Evolutionary conservation across 2,888 invertebrate species (phyloP), one percentile per base, ranked within the genome.

Genomic region (Sycophila texana): DNA sequence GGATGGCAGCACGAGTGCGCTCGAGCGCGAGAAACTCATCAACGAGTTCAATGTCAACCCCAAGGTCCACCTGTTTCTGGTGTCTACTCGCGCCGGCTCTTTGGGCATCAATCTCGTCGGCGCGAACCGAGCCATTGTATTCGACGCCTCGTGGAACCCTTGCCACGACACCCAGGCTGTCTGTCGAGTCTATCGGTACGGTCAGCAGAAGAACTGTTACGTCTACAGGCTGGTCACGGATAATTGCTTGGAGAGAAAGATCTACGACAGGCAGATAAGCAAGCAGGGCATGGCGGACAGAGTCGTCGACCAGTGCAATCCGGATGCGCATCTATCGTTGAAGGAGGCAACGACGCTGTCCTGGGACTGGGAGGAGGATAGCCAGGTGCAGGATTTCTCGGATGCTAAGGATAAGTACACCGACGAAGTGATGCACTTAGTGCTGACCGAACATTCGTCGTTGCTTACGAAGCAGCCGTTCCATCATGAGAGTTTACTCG

Each of bases 121-220:
- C 18, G 99, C 99, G 0, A 99, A 99, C 91, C 93, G 99, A 51
- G 99, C 99, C 5, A 96, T 99, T 60, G 98, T 99, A 68, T 96
- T 99, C 87, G 99, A 99, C 90, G 99, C 99, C 16, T 98, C 98
- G 57, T 99, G 99, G 99, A 99, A 99, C 92, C 99, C 99, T 0
- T 99, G 99, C 88, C 99, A 99, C 87, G 99, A 99, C 88, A 97
- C 97, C 0, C 98, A 98, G 92, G 99, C 99, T 49, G 98, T 99
- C 16, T 99, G 99, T 90, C 92, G 99, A 84, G 98, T 99, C 58
- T 90, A 83, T 82, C 93, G 96, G 86, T 99, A 98, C 88, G 99
- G 99, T 0, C 99, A 99, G 90, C 93, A 94, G 86, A 99, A 98
- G 87, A 96, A 95, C 0, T 98, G 98, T 86, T 98, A 96, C 90